These are phyloP conservation scores for Rhabdomys pumilio DNA, from an alignment of 2,797 vertebrate species.

Conservation along the genomic window DNA sequence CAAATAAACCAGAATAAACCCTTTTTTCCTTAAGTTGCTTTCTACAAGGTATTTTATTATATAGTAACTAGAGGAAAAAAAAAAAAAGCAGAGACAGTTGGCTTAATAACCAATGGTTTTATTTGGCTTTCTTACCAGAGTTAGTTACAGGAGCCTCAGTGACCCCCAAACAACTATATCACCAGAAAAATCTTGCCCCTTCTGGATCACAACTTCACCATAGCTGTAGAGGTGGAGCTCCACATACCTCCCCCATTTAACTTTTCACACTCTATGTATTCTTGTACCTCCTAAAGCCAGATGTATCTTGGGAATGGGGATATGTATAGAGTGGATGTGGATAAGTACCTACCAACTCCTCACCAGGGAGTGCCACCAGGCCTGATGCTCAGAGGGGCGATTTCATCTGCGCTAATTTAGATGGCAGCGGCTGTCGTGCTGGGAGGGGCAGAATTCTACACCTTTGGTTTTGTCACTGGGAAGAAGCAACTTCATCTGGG, in stretches of 20 bases:
- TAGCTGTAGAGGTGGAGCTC: background rate
- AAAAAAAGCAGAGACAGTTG: background rate
- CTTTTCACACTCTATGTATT: background rate
- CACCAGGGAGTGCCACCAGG: background rate
- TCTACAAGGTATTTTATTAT: background rate
- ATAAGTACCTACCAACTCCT: background rate
- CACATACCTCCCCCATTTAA: background rate
- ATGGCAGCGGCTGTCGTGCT: background rate
- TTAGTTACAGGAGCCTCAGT: background rate
- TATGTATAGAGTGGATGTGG: background rate
- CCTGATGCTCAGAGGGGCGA: background rate
- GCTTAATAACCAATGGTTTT: background rate
- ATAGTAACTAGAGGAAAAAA: background rate
- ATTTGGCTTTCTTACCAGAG: background rate
- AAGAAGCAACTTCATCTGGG: background rate
- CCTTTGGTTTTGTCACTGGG: background rate
- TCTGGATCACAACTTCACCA: background rate
- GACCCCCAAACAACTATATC: background rate
- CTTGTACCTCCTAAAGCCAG: background rate
- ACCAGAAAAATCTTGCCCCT: background rate
- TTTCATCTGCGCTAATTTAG: background rate
- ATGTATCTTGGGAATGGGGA: background rate
- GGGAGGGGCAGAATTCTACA: background rate
- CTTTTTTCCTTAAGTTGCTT: background rate
- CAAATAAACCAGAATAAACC: background rate